These are phyloP conservation scores for Aldrovandia affinis DNA, from an alignment of 2,797 vertebrate genomes.

Conservation along the genomic window DNA sequence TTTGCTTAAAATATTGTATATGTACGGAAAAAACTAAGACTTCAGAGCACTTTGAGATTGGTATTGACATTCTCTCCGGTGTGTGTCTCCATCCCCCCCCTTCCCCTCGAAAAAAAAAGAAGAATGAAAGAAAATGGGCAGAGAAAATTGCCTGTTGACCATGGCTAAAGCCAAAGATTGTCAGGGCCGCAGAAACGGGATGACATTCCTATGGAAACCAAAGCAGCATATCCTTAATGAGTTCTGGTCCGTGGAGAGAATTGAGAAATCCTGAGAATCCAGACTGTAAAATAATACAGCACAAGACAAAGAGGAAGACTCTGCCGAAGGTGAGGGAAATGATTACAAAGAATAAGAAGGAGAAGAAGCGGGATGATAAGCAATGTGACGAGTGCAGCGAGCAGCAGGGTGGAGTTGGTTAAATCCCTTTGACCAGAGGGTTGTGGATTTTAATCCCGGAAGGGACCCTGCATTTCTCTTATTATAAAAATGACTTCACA, in stretches of 20 bases:
- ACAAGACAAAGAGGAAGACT: constrained; percentile 71
- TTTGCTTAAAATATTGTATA: background rate
- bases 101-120: constrained; percentile 53
- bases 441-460: background rate
- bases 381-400: background rate
- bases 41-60: constrained; percentile 2
- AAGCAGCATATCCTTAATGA: constrained; percentile 87
- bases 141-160: constrained; percentile 66
- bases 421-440: background rate
- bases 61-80: background rate
- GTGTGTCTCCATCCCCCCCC: constrained; percentile 59
- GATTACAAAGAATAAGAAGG: constrained; percentile 45
- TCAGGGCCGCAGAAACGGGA: constrained; percentile 69
- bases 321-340: constrained; percentile 13
- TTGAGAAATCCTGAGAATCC: constrained; percentile 64
- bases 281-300: constrained; percentile 70
- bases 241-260: constrained; percentile 75
- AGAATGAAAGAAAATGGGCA: constrained; percentile 66
- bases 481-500: background rate
- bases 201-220: constrained; percentile 77
- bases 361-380: constrained; percentile 30
- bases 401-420: background rate
- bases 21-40: background rate
- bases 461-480: background rate
- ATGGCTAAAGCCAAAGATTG: constrained; percentile 74